Percentiles rank a stretch among this genome's conserved stretches.
Conservation (phyloP, 1,140 invertebrate species). For the Zophobas atratus region DNA sequence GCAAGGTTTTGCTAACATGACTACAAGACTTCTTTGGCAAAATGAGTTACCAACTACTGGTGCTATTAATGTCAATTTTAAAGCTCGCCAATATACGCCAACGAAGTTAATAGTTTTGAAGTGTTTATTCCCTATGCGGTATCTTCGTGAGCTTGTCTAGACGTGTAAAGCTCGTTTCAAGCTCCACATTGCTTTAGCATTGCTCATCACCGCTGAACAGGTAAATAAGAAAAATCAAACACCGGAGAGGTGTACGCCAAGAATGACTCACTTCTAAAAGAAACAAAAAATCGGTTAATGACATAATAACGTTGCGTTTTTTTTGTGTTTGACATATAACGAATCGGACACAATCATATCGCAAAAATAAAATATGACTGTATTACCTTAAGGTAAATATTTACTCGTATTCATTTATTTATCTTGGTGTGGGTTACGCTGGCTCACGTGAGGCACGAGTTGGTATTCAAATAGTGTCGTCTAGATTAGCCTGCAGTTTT, state of each 20-base stretch:
- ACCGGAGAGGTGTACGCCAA: neutral
- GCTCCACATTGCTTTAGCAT: slow-evolving; percentile 16
- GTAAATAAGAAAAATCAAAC: slow-evolving; percentile 3
- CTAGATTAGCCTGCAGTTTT: slow-evolving; percentile 21
- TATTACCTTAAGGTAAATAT: slow-evolving; percentile 7
- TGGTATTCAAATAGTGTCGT: slow-evolving; percentile 5
- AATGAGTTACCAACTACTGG: too few species aligned
- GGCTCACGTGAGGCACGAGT: slow-evolving; percentile 16
- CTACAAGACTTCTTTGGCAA: too few species aligned
- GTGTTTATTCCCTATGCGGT: neutral
- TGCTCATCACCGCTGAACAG: slow-evolving; percentile 12
- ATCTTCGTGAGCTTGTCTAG: neutral
- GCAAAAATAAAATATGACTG: neutral
- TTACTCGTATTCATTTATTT: neutral
- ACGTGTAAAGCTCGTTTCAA: slow-evolving; percentile 24
- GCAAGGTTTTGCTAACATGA: too few species aligned
- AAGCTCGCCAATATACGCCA: too few species aligned
- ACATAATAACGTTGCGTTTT: slow-evolving; percentile 12
- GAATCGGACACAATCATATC: slow-evolving; percentile 1
- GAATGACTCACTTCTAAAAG: slow-evolving; percentile 25
- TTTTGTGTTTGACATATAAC: slow-evolving; percentile 1
- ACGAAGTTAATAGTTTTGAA: neutral
- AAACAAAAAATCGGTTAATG: slow-evolving; percentile 37
- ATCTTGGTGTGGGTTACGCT: neutral
- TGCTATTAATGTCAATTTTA: too few species aligned